Evolutionary conservation across 1,140 invertebrate genomes (phyloP), one percentile per base, ranked within the genome.

Genomic region (Periplaneta americana): DNA sequence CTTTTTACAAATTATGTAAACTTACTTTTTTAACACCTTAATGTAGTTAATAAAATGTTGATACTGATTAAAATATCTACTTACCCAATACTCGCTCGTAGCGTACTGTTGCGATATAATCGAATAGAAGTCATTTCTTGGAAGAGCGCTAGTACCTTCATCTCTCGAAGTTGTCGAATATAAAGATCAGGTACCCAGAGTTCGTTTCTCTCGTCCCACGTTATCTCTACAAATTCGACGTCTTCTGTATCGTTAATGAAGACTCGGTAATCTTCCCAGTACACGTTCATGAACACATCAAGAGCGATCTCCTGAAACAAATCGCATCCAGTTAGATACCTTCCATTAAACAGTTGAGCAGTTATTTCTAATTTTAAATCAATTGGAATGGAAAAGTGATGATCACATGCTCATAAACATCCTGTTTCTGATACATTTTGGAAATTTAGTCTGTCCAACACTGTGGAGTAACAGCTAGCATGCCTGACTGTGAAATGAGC

Each of bases 151-250:
- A 91, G 86, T 33, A 91, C 90, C 82, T 87, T 88, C 90, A 92
- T 91, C 39, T 90, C 90, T 77, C 91, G 87, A 34, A 92, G 85
- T 84, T 92, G 91, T 84, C 90, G 87, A 84, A 92, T 92, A 86
- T 91, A 92, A n/a, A 92, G 87, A 85, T 91, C 91, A 75, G 91
- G 91, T 74, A 90, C 84, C 87, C 86, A 91, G 83, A 91, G 89
- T 36, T 82, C 81, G 36, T 80, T 22, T 33, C 85, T 82, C 11
- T 86, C 84, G 28, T 85, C 84, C 86, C 86, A 87, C 15, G 86
- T 86, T 17, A 87, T 80, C 37, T 86, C 86, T 2, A 86, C 80
- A 32, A 85, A 84, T 31, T 84, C 66, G 0, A 48, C 75, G 1
- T 87, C 84, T 80, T 86, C 85, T 32, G 88, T 87, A 11, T 86